Percentiles rank a stretch among this genome's conserved stretches.
These are phyloP conservation scores for Lydus trimaculatus DNA, from an alignment of 2,888 invertebrate genomes.

Conservation along the genomic window DNA sequence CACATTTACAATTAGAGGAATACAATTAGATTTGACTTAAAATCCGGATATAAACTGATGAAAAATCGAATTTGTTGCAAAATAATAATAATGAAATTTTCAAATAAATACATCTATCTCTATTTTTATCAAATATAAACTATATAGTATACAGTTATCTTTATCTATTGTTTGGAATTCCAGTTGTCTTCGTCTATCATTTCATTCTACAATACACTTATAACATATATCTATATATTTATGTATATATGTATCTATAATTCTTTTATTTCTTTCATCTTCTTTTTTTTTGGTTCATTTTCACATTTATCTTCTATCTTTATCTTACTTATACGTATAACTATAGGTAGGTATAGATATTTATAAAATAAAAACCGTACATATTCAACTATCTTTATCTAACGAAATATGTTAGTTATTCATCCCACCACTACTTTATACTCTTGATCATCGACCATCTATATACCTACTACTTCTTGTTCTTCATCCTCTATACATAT, in stretches of 20 bases:
- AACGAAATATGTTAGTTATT: constrained; percentile 58
- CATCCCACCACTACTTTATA: constrained; percentile 50
- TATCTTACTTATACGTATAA: constrained; percentile 24
- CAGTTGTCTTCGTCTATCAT: constrained; percentile 25
- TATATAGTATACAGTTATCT: background rate
- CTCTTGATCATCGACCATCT: background rate
- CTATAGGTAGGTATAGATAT: too few species aligned
- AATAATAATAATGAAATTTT: too few species aligned
- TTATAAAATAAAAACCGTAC: too few species aligned
- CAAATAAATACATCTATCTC: too few species aligned
- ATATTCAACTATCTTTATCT: constrained; percentile 37
- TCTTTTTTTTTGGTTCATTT: constrained; percentile 17
- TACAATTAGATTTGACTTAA: too few species aligned
- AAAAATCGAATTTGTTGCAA: too few species aligned
- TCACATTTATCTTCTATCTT: constrained; percentile 28
- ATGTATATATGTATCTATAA: background rate
- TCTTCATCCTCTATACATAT: background rate
- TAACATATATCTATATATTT: too few species aligned
- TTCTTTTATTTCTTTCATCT: constrained; percentile 9
- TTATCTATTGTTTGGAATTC: constrained; percentile 9
- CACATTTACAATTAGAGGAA: too few species aligned
- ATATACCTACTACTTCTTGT: background rate
- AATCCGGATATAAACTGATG: too few species aligned
- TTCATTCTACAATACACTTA: too few species aligned
- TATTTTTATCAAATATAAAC: background rate